Evolutionary conservation across 2,888 invertebrate genomes (phyloP).

Genomic region (Cetonia aurata): DNA sequence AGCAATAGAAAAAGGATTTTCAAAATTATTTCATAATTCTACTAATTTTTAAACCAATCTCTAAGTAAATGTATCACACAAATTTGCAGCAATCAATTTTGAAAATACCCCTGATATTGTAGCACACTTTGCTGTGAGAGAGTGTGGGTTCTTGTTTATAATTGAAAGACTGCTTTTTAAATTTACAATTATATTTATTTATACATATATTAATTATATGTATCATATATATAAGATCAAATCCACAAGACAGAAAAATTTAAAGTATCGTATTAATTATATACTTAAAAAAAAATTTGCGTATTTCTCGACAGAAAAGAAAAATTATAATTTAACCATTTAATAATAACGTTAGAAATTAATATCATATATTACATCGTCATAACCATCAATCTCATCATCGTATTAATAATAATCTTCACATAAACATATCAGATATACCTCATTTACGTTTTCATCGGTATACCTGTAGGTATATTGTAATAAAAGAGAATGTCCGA

Average conservation of each 20-base stretch:
- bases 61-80: too few relatives aligned
- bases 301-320: constrained; percentile 57
- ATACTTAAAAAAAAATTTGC: constrained; percentile 50
- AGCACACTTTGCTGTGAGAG: too few relatives aligned
- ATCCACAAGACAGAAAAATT: constrained; percentile 67
- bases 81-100: too few relatives aligned
- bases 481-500: constrained; percentile 18
- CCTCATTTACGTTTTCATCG: constrained; percentile 34
- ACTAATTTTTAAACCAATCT: too few relatives aligned
- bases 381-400: constrained; percentile 21
- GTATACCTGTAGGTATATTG: constrained; percentile 5
- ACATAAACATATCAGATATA: constrained; percentile 30
- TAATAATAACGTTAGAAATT: constrained; percentile 50
- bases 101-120: too few relatives aligned
- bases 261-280: constrained; percentile 55
- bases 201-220: constrained; percentile 67
- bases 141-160: constrained; percentile 10
- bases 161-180: constrained; percentile 48
- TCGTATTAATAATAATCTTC: constrained; percentile 25
- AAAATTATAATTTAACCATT: constrained; percentile 55
- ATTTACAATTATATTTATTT: constrained; percentile 68
- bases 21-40: too few relatives aligned
- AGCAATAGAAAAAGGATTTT: too few relatives aligned
- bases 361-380: constrained; percentile 46
- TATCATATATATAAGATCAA: constrained; percentile 66